phyloP scores from a whole-genome alignment of 2,888 invertebrate genomes.

The Euzophera pinguis region DNA sequence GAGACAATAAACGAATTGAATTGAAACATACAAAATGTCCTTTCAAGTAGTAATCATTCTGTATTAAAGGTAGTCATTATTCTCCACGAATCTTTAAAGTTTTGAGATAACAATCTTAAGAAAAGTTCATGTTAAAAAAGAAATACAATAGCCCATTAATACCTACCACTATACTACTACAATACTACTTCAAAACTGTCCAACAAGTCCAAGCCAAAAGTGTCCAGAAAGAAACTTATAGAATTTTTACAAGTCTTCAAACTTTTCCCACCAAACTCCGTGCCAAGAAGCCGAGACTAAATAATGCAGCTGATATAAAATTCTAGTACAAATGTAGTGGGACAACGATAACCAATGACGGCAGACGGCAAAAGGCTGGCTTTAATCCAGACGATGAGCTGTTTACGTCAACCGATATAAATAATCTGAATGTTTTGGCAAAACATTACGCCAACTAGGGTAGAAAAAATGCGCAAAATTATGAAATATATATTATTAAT shows the following conservation, averaged over 20 bases:
- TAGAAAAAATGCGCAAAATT: neutral
- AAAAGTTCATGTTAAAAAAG: neutral
- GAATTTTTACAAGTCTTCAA: neutral
- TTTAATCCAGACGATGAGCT: conserved; percentile 36
- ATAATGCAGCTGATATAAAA: conserved; percentile 8
- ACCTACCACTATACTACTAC: too few species aligned
- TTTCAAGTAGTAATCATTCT: too few species aligned
- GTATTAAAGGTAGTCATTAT: too few species aligned
- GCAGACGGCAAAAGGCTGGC: conserved; percentile 39
- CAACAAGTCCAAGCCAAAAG: neutral
- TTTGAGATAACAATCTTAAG: too few species aligned
- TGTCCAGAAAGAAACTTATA: neutral
- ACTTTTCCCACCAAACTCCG: neutral
- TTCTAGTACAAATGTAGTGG: conserved; percentile 2
- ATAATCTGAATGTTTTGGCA: conserved; percentile 57
- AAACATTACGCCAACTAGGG: conserved; percentile 27
- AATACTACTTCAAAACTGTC: neutral
- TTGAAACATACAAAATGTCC: too few species aligned
- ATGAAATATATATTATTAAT: too few species aligned
- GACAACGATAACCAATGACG: neutral
- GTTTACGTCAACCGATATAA: conserved; percentile 57
- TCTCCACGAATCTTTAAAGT: too few species aligned
- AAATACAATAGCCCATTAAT: neutral
- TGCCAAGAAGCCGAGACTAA: neutral
- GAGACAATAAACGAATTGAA: too few species aligned